Percentiles rank a stretch among this genome's conserved stretches.
These are phyloP conservation scores for Pheucticus melanocephalus DNA, from an alignment of 2,113 vertebrate species.

Conservation along the genomic window DNA sequence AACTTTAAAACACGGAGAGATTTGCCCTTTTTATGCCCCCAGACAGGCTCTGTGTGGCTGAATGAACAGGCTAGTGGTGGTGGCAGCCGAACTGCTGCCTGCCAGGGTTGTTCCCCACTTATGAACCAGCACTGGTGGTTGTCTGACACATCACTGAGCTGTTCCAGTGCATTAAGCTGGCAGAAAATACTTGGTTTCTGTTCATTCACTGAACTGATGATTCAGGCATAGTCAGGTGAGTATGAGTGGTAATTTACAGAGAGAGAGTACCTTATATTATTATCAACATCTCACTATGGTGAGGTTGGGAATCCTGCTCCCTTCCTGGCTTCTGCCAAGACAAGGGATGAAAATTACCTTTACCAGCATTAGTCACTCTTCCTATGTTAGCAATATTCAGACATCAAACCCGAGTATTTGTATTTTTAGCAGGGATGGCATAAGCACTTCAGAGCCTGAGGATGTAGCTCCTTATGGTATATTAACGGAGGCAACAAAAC, in stretches of 20 bases:
- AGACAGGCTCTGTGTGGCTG: not conserved
- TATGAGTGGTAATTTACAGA: not conserved
- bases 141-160: not conserved
- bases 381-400: not conserved
- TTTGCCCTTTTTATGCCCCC: not conserved
- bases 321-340: not conserved
- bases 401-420: not conserved
- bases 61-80: not conserved
- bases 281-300: not conserved
- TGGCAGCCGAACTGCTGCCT: not conserved
- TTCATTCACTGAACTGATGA: not conserved
- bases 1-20: not conserved
- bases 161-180: not conserved
- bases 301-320: not conserved
- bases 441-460: not conserved
- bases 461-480: not conserved
- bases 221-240: not conserved
- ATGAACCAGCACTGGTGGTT: not conserved
- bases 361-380: not conserved
- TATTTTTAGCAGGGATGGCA: not conserved
- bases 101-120: accelerated
- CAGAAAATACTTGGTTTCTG: not conserved
- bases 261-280: not conserved
- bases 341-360: not conserved
- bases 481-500: not conserved